Conservation (phyloP, 2,113 vertebrate genomes). For the Tragelaphus strepsiceros region DNA sequence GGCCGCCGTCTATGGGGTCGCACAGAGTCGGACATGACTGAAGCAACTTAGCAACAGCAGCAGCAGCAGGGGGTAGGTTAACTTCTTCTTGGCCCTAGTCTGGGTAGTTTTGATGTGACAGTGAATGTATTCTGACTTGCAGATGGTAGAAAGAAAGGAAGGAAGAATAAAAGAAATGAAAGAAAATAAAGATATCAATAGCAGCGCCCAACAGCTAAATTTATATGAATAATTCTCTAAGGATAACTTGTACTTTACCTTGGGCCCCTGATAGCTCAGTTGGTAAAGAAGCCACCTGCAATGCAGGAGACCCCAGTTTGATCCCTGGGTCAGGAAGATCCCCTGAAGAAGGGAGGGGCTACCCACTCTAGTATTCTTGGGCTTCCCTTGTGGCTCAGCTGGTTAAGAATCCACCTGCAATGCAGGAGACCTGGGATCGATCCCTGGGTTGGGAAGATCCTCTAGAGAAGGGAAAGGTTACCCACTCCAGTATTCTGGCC, state of each 20-base stretch:
- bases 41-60: too few species aligned
- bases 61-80: neutral
- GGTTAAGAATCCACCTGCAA: neutral
- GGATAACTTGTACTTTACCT: neutral
- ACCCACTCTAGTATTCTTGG: too few species aligned
- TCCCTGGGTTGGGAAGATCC: neutral
- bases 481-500: neutral
- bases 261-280: neutral
- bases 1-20: too few species aligned
- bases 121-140: neutral
- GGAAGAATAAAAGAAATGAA: neutral
- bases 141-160: neutral
- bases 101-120: neutral
- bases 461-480: neutral
- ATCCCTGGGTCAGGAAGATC: too few species aligned
- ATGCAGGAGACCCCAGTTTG: too few species aligned
- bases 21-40: too few species aligned
- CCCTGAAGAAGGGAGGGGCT: too few species aligned
- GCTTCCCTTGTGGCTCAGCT: too few species aligned
- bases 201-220: neutral
- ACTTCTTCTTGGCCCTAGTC: neutral
- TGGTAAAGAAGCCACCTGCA: neutral
- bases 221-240: neutral
- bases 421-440: neutral
- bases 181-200: neutral